These are phyloP conservation scores for Oriolus oriolus DNA, from an alignment of 2,113 vertebrate genomes.

Conservation along the genomic window DNA sequence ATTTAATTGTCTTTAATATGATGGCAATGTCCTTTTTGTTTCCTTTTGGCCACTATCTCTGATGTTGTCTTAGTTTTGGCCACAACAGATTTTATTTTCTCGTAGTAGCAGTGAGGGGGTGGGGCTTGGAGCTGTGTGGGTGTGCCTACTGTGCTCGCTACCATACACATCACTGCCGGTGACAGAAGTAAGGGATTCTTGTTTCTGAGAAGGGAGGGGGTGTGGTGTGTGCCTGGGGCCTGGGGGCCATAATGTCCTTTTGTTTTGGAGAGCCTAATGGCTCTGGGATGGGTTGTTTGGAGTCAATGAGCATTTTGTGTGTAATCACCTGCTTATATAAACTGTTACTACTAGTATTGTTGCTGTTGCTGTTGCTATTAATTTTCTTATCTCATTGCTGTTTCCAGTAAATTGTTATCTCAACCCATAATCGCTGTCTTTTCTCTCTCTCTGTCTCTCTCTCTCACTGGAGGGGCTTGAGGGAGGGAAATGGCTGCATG, in stretches of 20 bases:
- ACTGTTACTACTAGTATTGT: background rate
- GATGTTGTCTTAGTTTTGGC: background rate
- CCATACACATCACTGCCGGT: rapidly evolving
- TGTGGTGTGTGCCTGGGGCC: background rate
- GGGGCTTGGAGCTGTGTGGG: background rate
- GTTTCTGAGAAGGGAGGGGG: background rate
- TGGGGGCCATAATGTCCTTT: background rate
- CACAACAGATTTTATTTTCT: background rate
- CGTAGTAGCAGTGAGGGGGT: rapidly evolving
- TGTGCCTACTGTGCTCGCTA: background rate
- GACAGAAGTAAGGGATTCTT: background rate
- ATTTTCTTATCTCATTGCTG: background rate
- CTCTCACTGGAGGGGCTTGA: background rate
- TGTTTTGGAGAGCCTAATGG: background rate
- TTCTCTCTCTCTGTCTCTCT: too few species aligned
- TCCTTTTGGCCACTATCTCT: background rate
- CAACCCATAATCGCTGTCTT: background rate
- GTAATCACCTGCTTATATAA: background rate
- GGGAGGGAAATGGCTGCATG: background rate
- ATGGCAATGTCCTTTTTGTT: background rate
- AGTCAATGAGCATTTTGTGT: background rate
- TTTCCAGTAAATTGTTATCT: background rate
- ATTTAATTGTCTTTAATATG: background rate
- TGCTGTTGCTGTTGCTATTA: background rate
- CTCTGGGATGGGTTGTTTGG: too few species aligned